Conservation (phyloP, 1,140 invertebrate species). For the Drosophila novamexicana region DNA sequence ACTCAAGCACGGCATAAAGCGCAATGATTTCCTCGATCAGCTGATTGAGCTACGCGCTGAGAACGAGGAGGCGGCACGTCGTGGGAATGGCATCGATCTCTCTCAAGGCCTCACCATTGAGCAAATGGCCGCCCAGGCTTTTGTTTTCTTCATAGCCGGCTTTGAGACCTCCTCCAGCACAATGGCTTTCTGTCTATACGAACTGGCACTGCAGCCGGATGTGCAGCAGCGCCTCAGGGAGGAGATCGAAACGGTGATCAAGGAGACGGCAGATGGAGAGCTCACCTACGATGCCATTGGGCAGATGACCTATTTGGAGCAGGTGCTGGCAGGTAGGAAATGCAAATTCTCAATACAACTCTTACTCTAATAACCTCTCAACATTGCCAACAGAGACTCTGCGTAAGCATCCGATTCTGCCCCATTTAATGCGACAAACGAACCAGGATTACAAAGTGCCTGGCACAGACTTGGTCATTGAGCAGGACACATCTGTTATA, state of each 20-base stretch:
- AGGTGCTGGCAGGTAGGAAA: slow-evolving; percentile 76
- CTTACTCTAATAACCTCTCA: background rate
- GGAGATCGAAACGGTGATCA: slow-evolving; percentile 83
- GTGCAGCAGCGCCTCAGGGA: slow-evolving; percentile 85
- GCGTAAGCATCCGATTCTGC: slow-evolving; percentile 85
- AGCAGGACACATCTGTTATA: slow-evolving; percentile 85
- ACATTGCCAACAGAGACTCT: slow-evolving; percentile 75
- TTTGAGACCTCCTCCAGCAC: slow-evolving; percentile 83
- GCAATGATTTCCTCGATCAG: slow-evolving; percentile 84
- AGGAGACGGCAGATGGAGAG: slow-evolving; percentile 38
- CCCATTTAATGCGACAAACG: slow-evolving; percentile 83
- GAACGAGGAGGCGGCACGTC: slow-evolving; percentile 38
- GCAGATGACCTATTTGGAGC: slow-evolving; percentile 78
- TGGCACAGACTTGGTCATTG: slow-evolving; percentile 82
- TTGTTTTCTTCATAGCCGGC: slow-evolving; percentile 79
- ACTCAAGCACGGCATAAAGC: slow-evolving; percentile 69
- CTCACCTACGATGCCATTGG: slow-evolving; percentile 78
- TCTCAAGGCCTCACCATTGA: slow-evolving; percentile 61
- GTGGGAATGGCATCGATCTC: slow-evolving; percentile 55
- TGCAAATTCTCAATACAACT: no score
- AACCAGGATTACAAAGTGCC: slow-evolving; percentile 85
- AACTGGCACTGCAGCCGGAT: slow-evolving; percentile 79
- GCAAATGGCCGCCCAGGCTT: slow-evolving; percentile 74
- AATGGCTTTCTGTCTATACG: slow-evolving; percentile 84
- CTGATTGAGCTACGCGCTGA: slow-evolving; percentile 75